Evolutionary conservation across 92 coral and sea anemone genomes (phyloP), one percentile per base, ranked within the genome.

Genomic region (Porites evermanni): DNA sequence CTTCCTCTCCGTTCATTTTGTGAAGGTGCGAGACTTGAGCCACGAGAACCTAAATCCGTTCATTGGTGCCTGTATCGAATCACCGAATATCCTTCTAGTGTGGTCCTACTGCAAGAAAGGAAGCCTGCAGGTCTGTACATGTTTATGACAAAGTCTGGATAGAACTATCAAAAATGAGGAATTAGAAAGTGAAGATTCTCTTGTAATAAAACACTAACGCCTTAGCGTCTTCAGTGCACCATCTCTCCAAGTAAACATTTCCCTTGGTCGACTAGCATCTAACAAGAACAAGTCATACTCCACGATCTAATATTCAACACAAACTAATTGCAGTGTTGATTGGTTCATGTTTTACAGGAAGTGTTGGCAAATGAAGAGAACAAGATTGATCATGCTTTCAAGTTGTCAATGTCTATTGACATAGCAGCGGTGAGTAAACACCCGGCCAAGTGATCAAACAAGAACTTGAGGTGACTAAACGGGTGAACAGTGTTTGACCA

Each of bases 1-100:
- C 9, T 23, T 1, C 10, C n/a, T 4, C 4, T 11, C 0, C 52
- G 8, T 0, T 72, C 21, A 19, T 60, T 29, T 65, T 11, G 21
- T 38, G 32, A 38, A 93, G 96, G 94, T 93, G 6, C 90, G 96
- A 14, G 96, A 93, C 65, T 73, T 89, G 63, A 89, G 87, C 32
- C 92, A 91, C 26, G 96, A 93, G 67, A 93, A 93, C 54, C 70
- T 93, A 20, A 93, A 93, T 74, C 81, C 91, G 70, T 91, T 93
- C 80, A 93, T 90, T 60, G 96, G 94, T 52, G 94, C 94, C 23
- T 93, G 96, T 32, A 93, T 91, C 74, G 94, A 93, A 75, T 88
- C 96, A 13, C 92, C 94, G 6, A 91, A 93, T 84, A 93, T 93
- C 70, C 74, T 91, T 66, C 85, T 90, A 0, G 92, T 93, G 65